A percentile compares a stretch with the other conserved stretches of the same genome.
These are phyloP conservation scores for Suncus etruscus DNA, from an alignment of 2,113 vertebrate genomes.

Conservation along the genomic window DNA sequence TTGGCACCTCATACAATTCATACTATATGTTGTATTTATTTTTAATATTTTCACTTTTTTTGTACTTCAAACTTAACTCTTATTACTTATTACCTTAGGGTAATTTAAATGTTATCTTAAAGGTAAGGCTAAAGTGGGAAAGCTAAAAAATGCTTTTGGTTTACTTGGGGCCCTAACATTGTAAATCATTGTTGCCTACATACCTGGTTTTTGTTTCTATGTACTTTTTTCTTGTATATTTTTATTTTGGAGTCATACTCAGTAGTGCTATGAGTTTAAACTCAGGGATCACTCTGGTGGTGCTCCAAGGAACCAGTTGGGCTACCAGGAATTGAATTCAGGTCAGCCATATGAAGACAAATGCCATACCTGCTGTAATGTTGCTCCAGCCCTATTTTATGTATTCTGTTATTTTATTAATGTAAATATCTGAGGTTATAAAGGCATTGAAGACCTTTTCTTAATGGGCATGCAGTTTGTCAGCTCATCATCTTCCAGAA, in stretches of 20 bases:
- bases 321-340: too few species aligned
- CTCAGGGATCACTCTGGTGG: too few species aligned
- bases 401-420: not conserved
- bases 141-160: slow-evolving; percentile 46
- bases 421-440: not conserved
- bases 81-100: slow-evolving; percentile 31
- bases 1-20: slow-evolving; percentile 65
- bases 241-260: too few species aligned
- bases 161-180: slow-evolving; percentile 30
- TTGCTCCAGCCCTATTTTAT: too few species aligned
- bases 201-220: slow-evolving; percentile 9
- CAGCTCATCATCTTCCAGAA: not conserved
- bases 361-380: too few species aligned
- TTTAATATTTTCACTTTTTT: slow-evolving; percentile 50
- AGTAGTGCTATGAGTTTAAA: too few species aligned
- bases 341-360: too few species aligned
- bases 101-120: slow-evolving; percentile 45
- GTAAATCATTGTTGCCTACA: slow-evolving; percentile 14
- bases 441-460: slow-evolving; percentile 3
- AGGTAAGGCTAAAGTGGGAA: not conserved
- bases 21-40: slow-evolving; percentile 63
- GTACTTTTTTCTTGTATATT: not conserved
- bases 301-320: too few species aligned
- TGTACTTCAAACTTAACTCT: slow-evolving; percentile 70
- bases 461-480: not conserved